Evolutionary conservation across 2,113 vertebrate genomes (phyloP), one percentile per base, ranked within the genome.

Genomic region (Sinocyclocheilus rhinocerous): DNA sequence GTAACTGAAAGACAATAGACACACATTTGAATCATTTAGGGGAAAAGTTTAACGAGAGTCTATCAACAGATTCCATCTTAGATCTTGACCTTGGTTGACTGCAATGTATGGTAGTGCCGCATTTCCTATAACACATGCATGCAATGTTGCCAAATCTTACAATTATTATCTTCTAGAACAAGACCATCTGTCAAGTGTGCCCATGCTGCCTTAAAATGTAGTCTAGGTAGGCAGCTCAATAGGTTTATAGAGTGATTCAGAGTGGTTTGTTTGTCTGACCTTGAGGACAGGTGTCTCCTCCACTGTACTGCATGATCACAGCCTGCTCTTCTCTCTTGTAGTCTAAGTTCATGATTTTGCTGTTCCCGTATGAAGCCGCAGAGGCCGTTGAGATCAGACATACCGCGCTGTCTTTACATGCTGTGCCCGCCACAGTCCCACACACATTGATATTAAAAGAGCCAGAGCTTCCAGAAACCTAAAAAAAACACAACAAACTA

Each of bases 261-360:
- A 33, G 16, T 22, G 29, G 29, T 33, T 33, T 33, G 42, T 39
- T 0, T 24, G 1, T 55, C 80, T 92, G 87, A 96, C 98, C 95
- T 94, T 94, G 81, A 84, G 96, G 94, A 67, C 98, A 99, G 0
- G 0, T 4, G 82, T 99, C 97, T 85, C 97, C 97, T 0, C 95
- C 96, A 0, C 94, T 93, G 0, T 99, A 99, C 59, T 95, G 94
- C 91, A 99, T 92, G 77, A 97, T 91, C 20, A 99, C 91, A 0
- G 93, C 94, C 90, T 97, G 95, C 13, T 97, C 95, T 69, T 97
- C 95, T n/a, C 96, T 96, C 26, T 90, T 93, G 61, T 95, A 99
- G 83, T 95, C 95, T 94, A 99, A 94, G 6, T 86, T 95, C 96
- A 98, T 97, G 52, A 93, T 92, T 3, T 96, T 95, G 84, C 93